Evolutionary conservation across 2,113 vertebrate species (phyloP), one percentile per base, ranked within the genome.

Genomic region (Passer domesticus): DNA sequence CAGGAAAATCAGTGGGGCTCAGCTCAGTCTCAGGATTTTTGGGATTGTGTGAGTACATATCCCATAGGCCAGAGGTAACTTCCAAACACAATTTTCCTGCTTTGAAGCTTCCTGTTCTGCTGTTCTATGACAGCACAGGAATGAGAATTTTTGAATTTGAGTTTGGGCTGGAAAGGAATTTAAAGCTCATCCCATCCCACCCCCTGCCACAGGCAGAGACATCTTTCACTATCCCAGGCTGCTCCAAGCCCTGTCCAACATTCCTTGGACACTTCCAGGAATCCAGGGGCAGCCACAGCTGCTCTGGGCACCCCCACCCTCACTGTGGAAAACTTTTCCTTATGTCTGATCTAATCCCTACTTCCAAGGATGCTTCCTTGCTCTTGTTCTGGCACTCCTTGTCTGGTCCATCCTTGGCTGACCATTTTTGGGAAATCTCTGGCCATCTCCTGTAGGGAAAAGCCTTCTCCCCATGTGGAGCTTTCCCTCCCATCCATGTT

Each of bases 391-490:
- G 13, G 13, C 14, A 1, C 13, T 43, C 25, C 27, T 52, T 41
- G 14, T 4, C 49, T 22, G 41, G 7, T 60, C 20, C 37, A 0
- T 35, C 37, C 24, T 44, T 20, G 46, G 9, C 4, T 69, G 62
- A 53, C 31, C 13, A 1, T 27, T 72, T 63, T 16, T 24, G 68
- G 44, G 33, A 18, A n/a, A 18, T 49, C 31, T 75, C 20, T 58
- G 56, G 8, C 24, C 5, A 20, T 35, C 15, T 74, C 18, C 55
- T 25, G 9, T 27, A 35, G 43, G 31, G 18, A 81, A 46, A 68
- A 77, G 1, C 13, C 33, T 72, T 43, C 21, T 70, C 3, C 2
- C 15, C 22, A 5, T 0, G 4, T 39, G 18, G 35, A 30, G 15
- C 1, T 53, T 67, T 81, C 23, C 56, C 30, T 62, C 58, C n/a